These are phyloP conservation scores for Drosophila bipectinata DNA, from an alignment of 1,140 invertebrate genomes.

Conservation along the genomic window DNA sequence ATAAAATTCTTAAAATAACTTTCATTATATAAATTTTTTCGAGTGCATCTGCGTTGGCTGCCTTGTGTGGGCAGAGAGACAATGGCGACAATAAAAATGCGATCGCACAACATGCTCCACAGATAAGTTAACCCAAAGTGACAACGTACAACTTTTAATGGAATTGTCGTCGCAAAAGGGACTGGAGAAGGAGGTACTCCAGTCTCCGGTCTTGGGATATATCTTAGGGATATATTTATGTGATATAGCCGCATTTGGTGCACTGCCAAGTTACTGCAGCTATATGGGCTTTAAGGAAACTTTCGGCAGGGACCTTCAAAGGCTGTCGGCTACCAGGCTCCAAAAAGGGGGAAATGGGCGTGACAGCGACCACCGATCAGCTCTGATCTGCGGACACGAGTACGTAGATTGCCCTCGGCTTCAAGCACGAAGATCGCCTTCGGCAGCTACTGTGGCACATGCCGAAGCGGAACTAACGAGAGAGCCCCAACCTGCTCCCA, in stretches of 20 bases:
- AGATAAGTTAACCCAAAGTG: conserved; percentile 82
- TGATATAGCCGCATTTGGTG: conserved; percentile 24
- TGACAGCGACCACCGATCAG: conserved; percentile 7
- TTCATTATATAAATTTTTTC: background rate
- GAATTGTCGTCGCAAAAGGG: conserved; percentile 69
- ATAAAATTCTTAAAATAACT: too few relatives aligned
- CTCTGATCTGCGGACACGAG: conserved; percentile 12
- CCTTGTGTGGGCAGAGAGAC: conserved; percentile 68
- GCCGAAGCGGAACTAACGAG: conserved; percentile 34
- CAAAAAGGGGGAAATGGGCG: conserved; percentile 31
- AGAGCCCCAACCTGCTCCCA: conserved; percentile 52
- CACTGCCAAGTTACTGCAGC: conserved; percentile 25
- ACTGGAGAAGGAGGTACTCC: background rate
- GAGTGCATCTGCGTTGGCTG: conserved; percentile 34
- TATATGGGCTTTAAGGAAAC: conserved; percentile 40
- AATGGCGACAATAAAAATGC: conserved; percentile 83
- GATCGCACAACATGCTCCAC: conserved; percentile 80
- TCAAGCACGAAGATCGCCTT: conserved; percentile 58
- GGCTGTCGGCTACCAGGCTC: conserved; percentile 17
- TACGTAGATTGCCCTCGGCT: background rate
- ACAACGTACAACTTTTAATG: conserved; percentile 83
- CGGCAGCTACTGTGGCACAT: conserved; percentile 79
- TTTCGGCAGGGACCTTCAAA: conserved; percentile 32
- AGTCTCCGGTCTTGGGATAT: background rate
- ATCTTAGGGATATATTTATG: conserved; percentile 18